Percentiles rank a stretch among this genome's conserved stretches.
These are phyloP conservation scores for Heterodera schachtii DNA, from an alignment of 1,140 invertebrate genomes.

Conservation along the genomic window DNA sequence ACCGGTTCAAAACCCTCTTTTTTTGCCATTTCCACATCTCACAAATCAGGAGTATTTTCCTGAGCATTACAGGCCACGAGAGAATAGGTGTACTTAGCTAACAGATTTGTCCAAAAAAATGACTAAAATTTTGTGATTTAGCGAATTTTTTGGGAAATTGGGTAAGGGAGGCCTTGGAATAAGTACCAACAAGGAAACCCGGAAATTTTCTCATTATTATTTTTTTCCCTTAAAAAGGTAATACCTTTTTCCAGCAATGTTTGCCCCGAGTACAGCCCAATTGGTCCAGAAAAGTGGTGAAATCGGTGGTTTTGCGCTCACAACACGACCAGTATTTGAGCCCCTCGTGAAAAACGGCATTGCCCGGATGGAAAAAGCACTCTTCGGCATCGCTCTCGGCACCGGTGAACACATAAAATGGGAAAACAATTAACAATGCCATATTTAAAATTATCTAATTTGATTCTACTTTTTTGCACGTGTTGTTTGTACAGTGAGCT, in stretches of 20 bases:
- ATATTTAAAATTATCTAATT: conserved; percentile 79
- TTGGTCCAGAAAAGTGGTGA: conserved; percentile 85
- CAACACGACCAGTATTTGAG: conserved; percentile 98
- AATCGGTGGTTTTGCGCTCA: conserved; percentile 87
- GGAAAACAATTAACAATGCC: background rate
- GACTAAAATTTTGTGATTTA: background rate
- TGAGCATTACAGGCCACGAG: no score
- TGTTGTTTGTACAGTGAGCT: conserved; percentile 83
- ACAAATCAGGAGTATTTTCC: no score
- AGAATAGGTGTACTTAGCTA: no score
- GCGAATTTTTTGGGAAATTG: background rate
- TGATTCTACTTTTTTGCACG: conserved; percentile 73
- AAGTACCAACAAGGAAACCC: no score
- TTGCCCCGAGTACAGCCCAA: conserved; percentile 78
- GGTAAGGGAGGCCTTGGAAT: no score
- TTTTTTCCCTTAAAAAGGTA: no score
- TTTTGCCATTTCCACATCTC: no score
- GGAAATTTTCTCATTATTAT: no score
- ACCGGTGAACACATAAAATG: conserved; percentile 72
- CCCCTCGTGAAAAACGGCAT: conserved; percentile 92
- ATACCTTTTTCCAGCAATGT: conserved; percentile 83
- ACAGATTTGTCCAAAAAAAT: conserved; percentile 21
- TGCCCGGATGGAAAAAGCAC: conserved; percentile 79
- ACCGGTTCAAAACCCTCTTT: no score
- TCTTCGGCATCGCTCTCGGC: background rate